These are phyloP conservation scores for Sicus ferrugineus DNA, from an alignment of 2,888 invertebrate species.

Conservation along the genomic window DNA sequence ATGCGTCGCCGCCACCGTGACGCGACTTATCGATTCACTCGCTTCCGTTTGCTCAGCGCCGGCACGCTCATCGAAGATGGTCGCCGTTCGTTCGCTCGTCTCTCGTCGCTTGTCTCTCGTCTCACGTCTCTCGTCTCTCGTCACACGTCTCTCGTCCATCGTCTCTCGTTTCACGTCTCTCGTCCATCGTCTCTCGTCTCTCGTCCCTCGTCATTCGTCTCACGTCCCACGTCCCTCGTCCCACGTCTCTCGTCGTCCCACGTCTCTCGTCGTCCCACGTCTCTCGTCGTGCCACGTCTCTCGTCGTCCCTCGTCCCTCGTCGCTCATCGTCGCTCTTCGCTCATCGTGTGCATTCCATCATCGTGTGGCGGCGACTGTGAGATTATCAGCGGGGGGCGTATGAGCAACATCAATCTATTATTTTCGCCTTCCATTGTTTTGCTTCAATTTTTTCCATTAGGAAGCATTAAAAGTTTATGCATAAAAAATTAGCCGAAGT, in stretches of 20 bases:
- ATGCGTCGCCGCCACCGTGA: slow-evolving; percentile 19
- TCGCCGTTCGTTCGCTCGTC: background rate
- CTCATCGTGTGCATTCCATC: background rate
- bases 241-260: too few relatives aligned
- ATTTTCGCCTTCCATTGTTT: background rate
- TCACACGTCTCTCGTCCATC: too few relatives aligned
- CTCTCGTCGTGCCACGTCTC: background rate
- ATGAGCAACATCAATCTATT: background rate
- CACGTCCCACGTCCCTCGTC: too few relatives aligned
- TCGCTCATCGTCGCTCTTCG: too few relatives aligned
- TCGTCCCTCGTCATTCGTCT: too few relatives aligned
- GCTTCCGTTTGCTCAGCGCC: background rate
- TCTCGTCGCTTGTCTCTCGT: too few relatives aligned
- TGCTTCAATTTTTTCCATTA: background rate
- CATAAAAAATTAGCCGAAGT: background rate
- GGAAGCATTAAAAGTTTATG: background rate
- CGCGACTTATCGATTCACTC: slow-evolving; percentile 25
- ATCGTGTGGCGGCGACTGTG: too few relatives aligned
- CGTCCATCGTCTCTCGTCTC: too few relatives aligned
- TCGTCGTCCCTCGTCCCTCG: background rate
- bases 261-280: too few relatives aligned
- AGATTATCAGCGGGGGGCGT: too few relatives aligned
- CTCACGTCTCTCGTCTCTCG: too few relatives aligned
- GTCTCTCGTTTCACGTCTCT: too few relatives aligned
- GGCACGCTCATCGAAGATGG: background rate